Conservation (phyloP, 2,113 vertebrate species). For the Tinamus guttatus region DNA sequence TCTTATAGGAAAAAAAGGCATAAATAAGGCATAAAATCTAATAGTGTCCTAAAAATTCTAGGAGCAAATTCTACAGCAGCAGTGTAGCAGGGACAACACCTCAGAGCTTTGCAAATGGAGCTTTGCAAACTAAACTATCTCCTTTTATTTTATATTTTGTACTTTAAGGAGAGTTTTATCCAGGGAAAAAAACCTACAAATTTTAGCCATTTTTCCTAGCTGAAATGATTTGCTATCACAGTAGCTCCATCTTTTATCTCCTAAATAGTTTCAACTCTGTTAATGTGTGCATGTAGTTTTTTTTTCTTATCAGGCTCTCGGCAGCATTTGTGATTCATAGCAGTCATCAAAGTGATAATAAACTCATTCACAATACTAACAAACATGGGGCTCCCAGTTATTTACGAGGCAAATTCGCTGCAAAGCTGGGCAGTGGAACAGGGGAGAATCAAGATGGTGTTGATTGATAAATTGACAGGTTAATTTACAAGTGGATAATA, state of each 20-base stretch:
- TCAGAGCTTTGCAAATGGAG: constrained; percentile 1
- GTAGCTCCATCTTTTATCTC: constrained; percentile 85
- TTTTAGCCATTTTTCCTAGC: constrained; percentile 72
- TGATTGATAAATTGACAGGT: constrained; percentile 99
- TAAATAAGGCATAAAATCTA: not conserved
- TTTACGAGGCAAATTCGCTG: constrained; percentile 90
- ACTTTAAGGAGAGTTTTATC: constrained; percentile 13
- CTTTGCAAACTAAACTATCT: not conserved
- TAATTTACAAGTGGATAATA: constrained; percentile 99
- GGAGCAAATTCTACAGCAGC: not conserved
- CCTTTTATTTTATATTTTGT: constrained; percentile 15
- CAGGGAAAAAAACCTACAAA: constrained; percentile 7
- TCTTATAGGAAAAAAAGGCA: not conserved
- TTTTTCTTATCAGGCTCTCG: constrained; percentile 88
- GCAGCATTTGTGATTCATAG: constrained; percentile 99
- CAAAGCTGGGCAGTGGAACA: constrained; percentile 86
- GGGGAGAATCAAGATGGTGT: constrained; percentile 96
- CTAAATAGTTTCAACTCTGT: constrained; percentile 84
- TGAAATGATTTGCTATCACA: constrained; percentile 80
- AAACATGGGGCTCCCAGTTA: constrained; percentile 94
- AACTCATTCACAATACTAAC: constrained; percentile 96
- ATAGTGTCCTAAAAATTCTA: not conserved
- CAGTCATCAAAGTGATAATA: constrained; percentile 99
- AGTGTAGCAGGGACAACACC: not conserved
- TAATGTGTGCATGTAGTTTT: constrained; percentile 81